Conservation (phyloP, 2,113 vertebrate species). For the Cynoglossus semilaevis region DNA sequence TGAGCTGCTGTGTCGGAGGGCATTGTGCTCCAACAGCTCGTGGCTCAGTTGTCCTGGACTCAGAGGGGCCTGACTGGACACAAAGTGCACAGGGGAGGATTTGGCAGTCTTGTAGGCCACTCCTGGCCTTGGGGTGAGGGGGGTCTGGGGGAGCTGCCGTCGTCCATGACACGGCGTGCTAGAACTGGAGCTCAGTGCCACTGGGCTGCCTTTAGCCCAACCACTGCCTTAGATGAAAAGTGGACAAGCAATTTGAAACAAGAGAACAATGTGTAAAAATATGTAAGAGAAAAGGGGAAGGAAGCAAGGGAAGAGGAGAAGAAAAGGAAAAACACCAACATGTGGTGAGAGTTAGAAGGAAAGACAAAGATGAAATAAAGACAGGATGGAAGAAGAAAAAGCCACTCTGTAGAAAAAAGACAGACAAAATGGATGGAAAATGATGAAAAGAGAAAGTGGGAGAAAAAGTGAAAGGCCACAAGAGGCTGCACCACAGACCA, state of each 20-base stretch:
- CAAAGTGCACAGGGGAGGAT: slow-evolving; percentile 89
- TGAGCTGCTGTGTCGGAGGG: slow-evolving; percentile 78
- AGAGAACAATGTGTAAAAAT: slow-evolving; percentile 71
- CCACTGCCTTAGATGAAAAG: slow-evolving; percentile 92
- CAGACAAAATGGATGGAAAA: slow-evolving; percentile 48
- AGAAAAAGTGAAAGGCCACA: slow-evolving; percentile 71
- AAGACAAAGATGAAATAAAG: slow-evolving; percentile 3
- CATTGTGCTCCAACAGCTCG: slow-evolving; percentile 88
- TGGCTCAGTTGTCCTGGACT: slow-evolving; percentile 86
- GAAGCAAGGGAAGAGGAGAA: slow-evolving; percentile 15
- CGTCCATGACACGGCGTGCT: slow-evolving; percentile 88
- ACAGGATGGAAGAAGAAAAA: too few species aligned
- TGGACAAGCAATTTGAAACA: slow-evolving; percentile 86
- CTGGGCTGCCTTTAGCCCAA: slow-evolving; percentile 87
- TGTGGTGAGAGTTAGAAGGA: too few species aligned
- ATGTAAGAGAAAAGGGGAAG: too few species aligned
- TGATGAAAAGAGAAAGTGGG: slow-evolving; percentile 68
- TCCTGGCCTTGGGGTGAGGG: slow-evolving; percentile 87
- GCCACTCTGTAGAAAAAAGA: slow-evolving; percentile 10
- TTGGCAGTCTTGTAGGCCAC: slow-evolving; percentile 94
- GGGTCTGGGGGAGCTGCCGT: slow-evolving; percentile 93
- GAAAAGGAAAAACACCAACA: slow-evolving; percentile 3
- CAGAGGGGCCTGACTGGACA: slow-evolving; percentile 73
- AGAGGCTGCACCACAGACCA: slow-evolving; percentile 56
- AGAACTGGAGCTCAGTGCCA: slow-evolving; percentile 85